phyloP scores from a whole-genome alignment of 2,113 vertebrate species.

The Rhodinocichla rosea region DNA sequence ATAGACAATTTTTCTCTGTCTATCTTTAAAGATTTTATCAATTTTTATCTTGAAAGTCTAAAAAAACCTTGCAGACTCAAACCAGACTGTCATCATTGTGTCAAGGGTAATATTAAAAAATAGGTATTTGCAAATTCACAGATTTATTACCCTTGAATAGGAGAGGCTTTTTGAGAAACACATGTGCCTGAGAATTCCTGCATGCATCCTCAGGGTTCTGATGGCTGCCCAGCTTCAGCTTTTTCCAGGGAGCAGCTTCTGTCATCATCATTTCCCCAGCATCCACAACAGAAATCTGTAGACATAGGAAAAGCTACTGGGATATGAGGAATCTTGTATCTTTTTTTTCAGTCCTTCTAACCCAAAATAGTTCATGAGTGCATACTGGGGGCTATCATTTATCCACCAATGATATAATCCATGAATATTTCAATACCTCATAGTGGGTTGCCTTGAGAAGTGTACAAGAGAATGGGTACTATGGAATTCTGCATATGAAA shows the following conservation, averaged over 20 bases:
- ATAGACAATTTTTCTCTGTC: background rate
- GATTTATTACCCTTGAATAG: background rate
- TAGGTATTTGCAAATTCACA: background rate
- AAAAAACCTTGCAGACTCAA: background rate
- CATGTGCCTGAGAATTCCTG: background rate
- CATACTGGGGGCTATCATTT: background rate
- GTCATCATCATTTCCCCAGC: background rate
- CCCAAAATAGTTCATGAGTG: background rate
- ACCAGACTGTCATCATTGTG: background rate
- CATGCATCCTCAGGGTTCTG: background rate
- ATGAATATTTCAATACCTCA: background rate
- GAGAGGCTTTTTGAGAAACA: background rate
- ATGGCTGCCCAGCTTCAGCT: background rate
- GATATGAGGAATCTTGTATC: background rate
- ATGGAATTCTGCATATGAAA: background rate
- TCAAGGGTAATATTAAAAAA: background rate
- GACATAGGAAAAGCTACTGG: background rate
- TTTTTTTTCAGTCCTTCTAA: background rate
- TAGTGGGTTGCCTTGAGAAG: background rate
- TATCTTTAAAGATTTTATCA: background rate
- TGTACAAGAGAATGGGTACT: background rate
- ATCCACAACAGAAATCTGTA: background rate
- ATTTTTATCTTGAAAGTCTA: background rate
- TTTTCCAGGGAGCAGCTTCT: background rate
- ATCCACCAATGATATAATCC: background rate